These are phyloP conservation scores for Odontesthes bonariensis DNA, from an alignment of 2,113 vertebrate genomes.

Conservation along the genomic window DNA sequence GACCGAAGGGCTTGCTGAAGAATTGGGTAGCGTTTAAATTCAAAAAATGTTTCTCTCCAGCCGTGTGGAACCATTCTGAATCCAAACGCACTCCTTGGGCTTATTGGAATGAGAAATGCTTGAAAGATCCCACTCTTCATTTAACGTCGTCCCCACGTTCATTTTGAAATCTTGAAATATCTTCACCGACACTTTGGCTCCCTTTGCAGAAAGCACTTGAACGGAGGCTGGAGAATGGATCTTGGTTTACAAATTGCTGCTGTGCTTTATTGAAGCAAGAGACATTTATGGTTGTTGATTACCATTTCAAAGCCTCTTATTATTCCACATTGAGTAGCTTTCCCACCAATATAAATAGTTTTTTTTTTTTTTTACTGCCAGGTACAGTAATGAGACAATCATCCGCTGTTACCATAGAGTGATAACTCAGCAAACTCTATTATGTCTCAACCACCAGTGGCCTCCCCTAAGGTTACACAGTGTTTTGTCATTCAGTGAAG, in stretches of 20 bases:
- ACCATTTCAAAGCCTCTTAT: slow-evolving; percentile 35
- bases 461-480: slow-evolving; percentile 35
- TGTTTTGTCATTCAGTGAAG: slow-evolving; percentile 45
- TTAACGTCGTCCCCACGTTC: slow-evolving; percentile 55
- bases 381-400: slow-evolving; percentile 13
- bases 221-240: slow-evolving; percentile 37
- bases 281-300: slow-evolving; percentile 47
- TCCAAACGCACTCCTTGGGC: slow-evolving; percentile 59
- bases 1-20: slow-evolving; percentile 65
- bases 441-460: background rate
- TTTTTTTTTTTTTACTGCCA: slow-evolving; percentile 8
- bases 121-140: slow-evolving; percentile 66
- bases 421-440: slow-evolving; percentile 38
- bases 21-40: slow-evolving; percentile 78
- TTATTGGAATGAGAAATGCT: slow-evolving; percentile 76
- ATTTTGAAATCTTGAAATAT: slow-evolving; percentile 59
- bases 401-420: slow-evolving; percentile 26
- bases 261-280: slow-evolving; percentile 35
- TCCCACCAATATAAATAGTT: slow-evolving; percentile 7
- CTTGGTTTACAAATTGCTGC: slow-evolving; percentile 37
- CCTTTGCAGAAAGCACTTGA: slow-evolving; percentile 57
- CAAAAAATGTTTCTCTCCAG: slow-evolving; percentile 78
- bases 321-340: slow-evolving; percentile 27
- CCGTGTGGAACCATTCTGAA: slow-evolving; percentile 72
- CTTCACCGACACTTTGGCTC: slow-evolving; percentile 35